phyloP scores from a whole-genome alignment of 2,113 vertebrate genomes.

The Pterocles burchelli region DNA sequence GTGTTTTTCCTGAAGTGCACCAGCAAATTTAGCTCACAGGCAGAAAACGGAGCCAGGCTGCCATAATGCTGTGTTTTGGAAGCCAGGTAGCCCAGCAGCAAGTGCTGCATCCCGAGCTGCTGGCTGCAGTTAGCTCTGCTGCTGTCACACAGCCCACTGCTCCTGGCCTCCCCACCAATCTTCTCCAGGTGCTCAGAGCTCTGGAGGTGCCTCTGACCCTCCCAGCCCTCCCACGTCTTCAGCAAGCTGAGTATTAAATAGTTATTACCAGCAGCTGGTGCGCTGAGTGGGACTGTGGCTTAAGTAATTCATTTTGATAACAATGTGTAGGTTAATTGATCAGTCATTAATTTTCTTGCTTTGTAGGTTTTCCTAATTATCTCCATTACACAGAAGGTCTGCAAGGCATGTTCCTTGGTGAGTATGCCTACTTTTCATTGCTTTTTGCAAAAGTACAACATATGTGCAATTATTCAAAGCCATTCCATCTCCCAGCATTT shows the following conservation, averaged over 20 bases:
- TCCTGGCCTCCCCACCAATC: accelerated
- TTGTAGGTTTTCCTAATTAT: background rate
- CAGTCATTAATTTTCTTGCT: constrained; percentile 15
- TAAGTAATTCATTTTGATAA: constrained; percentile 31
- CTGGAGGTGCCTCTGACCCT: background rate
- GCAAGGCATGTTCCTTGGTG: background rate
- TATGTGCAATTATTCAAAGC: background rate
- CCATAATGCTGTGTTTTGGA: accelerated
- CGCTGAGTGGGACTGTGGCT: background rate
- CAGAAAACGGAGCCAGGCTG: background rate
- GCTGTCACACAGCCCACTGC: accelerated
- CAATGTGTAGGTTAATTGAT: constrained; percentile 3
- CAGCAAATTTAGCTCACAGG: background rate
- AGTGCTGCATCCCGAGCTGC: accelerated
- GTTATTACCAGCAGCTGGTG: background rate
- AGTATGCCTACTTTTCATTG: background rate
- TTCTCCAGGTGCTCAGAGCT: background rate
- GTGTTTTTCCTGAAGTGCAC: background rate
- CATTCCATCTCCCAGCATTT: background rate
- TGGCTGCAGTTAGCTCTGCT: background rate
- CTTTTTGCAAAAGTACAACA: background rate
- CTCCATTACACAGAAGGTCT: background rate
- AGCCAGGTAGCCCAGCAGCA: accelerated
- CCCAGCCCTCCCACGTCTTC: background rate
- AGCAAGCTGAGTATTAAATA: background rate